Conservation (phyloP, 2,113 vertebrate genomes). For the Ivindomyrus marchei region DNA sequence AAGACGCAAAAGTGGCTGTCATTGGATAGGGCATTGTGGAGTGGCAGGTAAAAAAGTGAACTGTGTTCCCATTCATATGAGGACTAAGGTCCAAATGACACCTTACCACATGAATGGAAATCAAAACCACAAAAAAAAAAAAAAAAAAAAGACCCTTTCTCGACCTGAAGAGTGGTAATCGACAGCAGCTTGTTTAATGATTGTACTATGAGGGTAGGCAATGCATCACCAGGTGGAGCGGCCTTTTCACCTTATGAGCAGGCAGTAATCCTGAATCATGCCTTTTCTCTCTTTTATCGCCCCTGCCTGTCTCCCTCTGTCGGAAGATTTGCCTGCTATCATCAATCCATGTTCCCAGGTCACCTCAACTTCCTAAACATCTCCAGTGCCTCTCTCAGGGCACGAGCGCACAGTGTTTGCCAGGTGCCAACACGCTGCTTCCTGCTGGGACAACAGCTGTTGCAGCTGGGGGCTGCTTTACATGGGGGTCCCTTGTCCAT, state of each 20-base stretch:
- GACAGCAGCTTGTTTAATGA: neutral
- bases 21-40: neutral
- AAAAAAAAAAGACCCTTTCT: neutral
- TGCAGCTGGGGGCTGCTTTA: constrained; percentile 31
- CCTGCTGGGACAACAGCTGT: constrained; percentile 51
- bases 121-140: neutral
- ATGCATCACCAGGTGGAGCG: neutral
- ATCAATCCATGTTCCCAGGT: neutral
- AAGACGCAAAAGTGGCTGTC: no score
- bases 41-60: neutral
- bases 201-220: neutral
- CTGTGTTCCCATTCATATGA: neutral
- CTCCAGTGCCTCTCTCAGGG: neutral
- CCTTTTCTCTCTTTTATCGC: neutral
- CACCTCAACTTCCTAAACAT: neutral
- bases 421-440: neutral
- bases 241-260: neutral
- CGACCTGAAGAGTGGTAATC: neutral
- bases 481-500: constrained; percentile 34
- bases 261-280: neutral
- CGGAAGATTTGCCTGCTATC: neutral
- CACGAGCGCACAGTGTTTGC: neutral
- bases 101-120: neutral
- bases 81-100: neutral
- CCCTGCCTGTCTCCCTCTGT: neutral